Evolutionary conservation across 2,888 invertebrate genomes (phyloP), one percentile per base, ranked within the genome.

Genomic region (Amaurobius ferox): DNA sequence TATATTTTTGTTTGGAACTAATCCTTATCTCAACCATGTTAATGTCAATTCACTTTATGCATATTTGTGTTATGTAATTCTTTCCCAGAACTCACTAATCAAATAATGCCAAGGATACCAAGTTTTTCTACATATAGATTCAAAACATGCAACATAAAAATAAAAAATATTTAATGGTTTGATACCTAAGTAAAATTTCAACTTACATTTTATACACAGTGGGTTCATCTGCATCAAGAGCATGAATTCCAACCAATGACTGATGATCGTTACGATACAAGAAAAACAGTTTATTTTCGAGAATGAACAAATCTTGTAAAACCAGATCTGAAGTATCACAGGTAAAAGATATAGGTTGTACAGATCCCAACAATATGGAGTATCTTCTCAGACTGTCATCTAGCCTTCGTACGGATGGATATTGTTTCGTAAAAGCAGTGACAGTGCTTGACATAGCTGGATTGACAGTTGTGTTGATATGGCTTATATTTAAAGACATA

Each of bases 361-460:
- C 23, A 6, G 29, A 78, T 28, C 55, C 67, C 0, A 44, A 68
- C 32, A 68, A 62, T 5, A 39, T 62, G 0, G 79, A 79, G 35
- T 62, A 66, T 0, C 76, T 40, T 30, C 76, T 68, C 7, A 39
- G 35, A 7, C 32, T 44, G 11, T 70, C 66, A 30, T 67, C 73
- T 26, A 79, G 11, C 40, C 74, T 61, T 30, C 55, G 30, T 0
- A 79, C 76, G 26, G 86, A 86, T 2, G 86, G 86, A 55, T 71
- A 70, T 11, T 79, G 79, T 40, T 86, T 86, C 6, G 86, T 66
- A 19, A 86, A 86, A 19, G 86, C 86, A 26, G 86, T 86, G 13
- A 86, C 39, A 26, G 40, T 61, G 16, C 73, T 19, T 19, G 19
- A 7, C 13, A 55, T 23, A 3, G 70, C 44, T 19, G 55, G 0